Conservation (phyloP, 2,797 vertebrate genomes). For the Schizothorax lantsangensis region DNA sequence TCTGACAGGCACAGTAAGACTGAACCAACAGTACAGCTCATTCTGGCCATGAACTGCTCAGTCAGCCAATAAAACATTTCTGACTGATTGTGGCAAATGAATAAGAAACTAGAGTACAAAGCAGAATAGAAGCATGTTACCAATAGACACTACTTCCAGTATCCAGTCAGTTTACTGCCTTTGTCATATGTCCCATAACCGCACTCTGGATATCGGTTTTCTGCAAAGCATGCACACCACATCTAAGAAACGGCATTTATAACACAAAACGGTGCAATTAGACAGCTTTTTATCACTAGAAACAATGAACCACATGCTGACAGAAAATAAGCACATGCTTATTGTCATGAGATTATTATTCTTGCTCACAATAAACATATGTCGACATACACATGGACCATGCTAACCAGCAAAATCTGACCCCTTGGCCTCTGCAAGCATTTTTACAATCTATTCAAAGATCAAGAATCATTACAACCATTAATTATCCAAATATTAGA, state of each 20-base stretch:
- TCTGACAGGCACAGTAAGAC: neutral
- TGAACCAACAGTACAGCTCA: neutral
- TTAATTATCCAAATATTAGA: neutral
- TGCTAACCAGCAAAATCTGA: neutral
- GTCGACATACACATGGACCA: neutral
- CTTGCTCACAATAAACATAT: neutral
- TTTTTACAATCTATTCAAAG: neutral
- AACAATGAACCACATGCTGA: neutral
- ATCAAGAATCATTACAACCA: neutral
- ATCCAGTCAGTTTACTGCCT: conserved; percentile 6
- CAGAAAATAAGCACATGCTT: neutral
- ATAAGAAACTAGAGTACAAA: neutral
- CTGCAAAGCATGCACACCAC: neutral
- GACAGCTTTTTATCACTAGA: neutral
- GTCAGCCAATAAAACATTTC: neutral
- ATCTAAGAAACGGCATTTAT: neutral
- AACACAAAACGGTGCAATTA: neutral
- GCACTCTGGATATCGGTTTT: neutral
- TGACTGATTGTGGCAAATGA: neutral
- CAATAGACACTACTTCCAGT: neutral
- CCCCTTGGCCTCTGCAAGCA: neutral
- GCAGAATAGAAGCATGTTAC: neutral
- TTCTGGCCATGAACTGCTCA: neutral
- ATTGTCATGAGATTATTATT: neutral
- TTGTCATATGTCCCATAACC: neutral